These are phyloP conservation scores for Eptatretus atami DNA, from an alignment of 2,797 vertebrate species.

Conservation along the genomic window DNA sequence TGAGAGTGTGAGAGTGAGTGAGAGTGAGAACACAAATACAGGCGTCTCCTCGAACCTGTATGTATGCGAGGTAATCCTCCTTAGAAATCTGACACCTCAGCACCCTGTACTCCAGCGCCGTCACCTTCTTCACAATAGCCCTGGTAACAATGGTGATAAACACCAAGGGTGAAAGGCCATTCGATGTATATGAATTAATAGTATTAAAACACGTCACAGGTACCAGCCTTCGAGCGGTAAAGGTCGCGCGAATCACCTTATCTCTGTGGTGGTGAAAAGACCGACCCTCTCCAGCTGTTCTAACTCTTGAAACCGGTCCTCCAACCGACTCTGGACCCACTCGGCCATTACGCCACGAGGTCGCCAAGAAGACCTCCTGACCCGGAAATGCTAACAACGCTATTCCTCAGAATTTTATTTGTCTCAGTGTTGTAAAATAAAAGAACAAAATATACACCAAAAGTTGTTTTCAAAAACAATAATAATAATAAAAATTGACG, in stretches of 20 bases:
- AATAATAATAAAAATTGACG: too few relatives aligned
- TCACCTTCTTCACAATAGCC: slow-evolving; percentile 3
- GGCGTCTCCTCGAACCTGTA: slow-evolving; percentile 29
- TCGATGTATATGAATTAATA: background rate
- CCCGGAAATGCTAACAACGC: too few relatives aligned
- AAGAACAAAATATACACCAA: too few relatives aligned
- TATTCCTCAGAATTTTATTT: too few relatives aligned
- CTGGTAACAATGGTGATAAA: background rate
- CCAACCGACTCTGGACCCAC: slow-evolving; percentile 39
- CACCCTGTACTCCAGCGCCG: slow-evolving; percentile 40
- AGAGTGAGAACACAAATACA: too few relatives aligned
- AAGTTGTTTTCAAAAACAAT: too few relatives aligned
- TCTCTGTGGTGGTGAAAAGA: slow-evolving; percentile 39
- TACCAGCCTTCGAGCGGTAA: background rate
- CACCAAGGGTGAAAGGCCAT: too few relatives aligned
- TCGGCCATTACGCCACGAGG: slow-evolving; percentile 33
- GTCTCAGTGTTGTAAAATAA: too few relatives aligned
- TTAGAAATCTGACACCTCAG: slow-evolving; percentile 37
- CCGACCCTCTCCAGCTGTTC: slow-evolving; percentile 69
- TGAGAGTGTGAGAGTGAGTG: too few relatives aligned
- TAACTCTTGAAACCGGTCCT: slow-evolving; percentile 45
- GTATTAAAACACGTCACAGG: background rate
- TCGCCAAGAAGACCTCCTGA: too few relatives aligned
- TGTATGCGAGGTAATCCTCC: slow-evolving; percentile 57
- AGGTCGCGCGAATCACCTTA: slow-evolving; percentile 23